These are phyloP conservation scores for Chirona hameri DNA, from an alignment of 2,888 invertebrate species.

Conservation along the genomic window DNA sequence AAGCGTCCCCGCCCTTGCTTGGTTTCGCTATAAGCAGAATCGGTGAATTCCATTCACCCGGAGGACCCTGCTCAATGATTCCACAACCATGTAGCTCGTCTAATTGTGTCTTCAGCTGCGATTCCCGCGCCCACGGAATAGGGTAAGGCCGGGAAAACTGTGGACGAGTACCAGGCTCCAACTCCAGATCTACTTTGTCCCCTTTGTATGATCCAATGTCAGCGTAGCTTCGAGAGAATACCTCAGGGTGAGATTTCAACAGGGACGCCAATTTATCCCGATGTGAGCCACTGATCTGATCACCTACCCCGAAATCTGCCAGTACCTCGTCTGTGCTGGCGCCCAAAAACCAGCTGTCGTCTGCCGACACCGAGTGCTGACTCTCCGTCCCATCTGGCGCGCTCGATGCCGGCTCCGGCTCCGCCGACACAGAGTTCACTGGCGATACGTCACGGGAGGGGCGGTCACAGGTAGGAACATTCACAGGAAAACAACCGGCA, in stretches of 20 bases:
- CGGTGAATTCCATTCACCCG: too few relatives aligned
- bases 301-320: neutral
- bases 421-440: neutral
- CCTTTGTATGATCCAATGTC: neutral
- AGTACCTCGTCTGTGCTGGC: neutral
- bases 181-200: neutral
- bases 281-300: neutral
- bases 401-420: too few relatives aligned
- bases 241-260: neutral
- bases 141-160: neutral
- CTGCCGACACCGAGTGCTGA: neutral
- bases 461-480: neutral
- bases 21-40: neutral
- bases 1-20: neutral
- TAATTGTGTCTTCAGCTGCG: neutral
- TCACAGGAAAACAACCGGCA: neutral
- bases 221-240: neutral
- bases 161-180: neutral
- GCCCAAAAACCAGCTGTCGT: neutral
- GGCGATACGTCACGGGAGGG: neutral
- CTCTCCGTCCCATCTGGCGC: neutral
- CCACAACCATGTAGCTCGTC: neutral
- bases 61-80: neutral
- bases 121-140: neutral
- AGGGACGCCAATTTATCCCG: neutral